Evolutionary conservation across 1,140 invertebrate genomes (phyloP), one percentile per base, ranked within the genome.

Genomic region (Agrypnia vestita): DNA sequence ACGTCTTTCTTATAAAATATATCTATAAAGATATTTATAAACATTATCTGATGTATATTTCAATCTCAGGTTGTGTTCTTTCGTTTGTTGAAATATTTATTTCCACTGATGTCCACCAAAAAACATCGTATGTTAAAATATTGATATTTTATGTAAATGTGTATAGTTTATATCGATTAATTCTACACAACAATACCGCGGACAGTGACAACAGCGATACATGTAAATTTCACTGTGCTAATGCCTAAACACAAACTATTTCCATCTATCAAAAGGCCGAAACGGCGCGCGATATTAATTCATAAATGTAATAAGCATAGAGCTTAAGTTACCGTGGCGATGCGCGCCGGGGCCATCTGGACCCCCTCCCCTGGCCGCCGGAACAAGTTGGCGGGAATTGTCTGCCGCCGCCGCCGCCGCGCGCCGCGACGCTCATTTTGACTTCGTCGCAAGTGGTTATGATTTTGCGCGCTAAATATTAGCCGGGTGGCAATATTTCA

Each of bases 191-290:
- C 53, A 43, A 12, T 13, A 75, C 43, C 67, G 47, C 76, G 76
- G 67, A 43, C 56, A 47, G 12, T 19, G 17, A 53, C 53, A 51
- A 67, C 49, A 19, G 71, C 77, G 74, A 82, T 82, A 69, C 44
- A 53, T 74, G 75, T 80, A 80, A 83, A 83, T 83, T 81, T 81
- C 79, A 61, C 79, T 78, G 25, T 44, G 61, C 67, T 78, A 78
- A 82, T 61, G 78, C 80, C 73, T 81, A 83, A 83, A 83, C 82
- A 83, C 62, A 73, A 79, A 83, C 82, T 83, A 83, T 83, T 83
- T 83, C 79, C 82, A 83, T 83, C 82, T 80, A 83, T 83, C 82
- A 83, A 79, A 82, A 79, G 53, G 13, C 51, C 74, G 21, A 72
- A 56, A n/a, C 15, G 15, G 6, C 71, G 71, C 69, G 56, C 76